Percentiles rank a stretch among this genome's conserved stretches.
phyloP scores from a whole-genome alignment of 1,140 invertebrate species.

The Caenorhabditis remanei region DNA sequence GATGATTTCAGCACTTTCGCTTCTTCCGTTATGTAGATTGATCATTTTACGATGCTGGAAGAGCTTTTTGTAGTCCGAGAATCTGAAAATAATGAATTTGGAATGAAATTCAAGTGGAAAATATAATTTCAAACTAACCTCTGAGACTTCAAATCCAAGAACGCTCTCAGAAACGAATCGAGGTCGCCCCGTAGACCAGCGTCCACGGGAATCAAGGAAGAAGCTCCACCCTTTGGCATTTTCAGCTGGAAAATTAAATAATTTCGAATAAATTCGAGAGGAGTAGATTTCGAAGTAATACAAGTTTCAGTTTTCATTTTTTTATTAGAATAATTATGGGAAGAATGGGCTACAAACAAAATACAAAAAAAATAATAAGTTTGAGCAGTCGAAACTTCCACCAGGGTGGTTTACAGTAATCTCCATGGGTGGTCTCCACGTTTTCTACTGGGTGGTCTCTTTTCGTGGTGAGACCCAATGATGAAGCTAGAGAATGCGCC shows the following conservation, averaged over 20 bases:
- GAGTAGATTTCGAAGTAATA: too few species aligned
- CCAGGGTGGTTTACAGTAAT: background rate
- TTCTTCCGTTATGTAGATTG: background rate
- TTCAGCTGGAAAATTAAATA: background rate
- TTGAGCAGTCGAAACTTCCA: background rate
- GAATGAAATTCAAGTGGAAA: background rate
- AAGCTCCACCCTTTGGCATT: background rate
- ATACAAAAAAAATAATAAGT: too few species aligned
- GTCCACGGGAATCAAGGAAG: background rate
- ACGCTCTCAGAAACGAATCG: background rate
- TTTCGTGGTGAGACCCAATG: background rate
- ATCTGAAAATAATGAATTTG: background rate
- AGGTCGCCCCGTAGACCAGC: conserved; percentile 4
- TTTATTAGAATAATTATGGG: background rate
- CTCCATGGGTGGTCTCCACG: background rate
- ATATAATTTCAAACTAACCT: background rate
- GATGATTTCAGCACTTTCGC: conserved; percentile 24
- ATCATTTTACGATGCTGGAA: background rate
- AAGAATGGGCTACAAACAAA: too few species aligned
- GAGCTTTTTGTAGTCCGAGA: conserved; percentile 1
- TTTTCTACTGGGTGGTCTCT: background rate
- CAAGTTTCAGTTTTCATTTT: too few species aligned
- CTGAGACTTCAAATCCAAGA: background rate
- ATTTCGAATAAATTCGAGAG: background rate
- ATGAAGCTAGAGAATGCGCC: background rate